A percentile compares a stretch with the other conserved stretches of the same genome.
Conservation (phyloP, 1,140 invertebrate species). For the Halictus rubicundus region DNA sequence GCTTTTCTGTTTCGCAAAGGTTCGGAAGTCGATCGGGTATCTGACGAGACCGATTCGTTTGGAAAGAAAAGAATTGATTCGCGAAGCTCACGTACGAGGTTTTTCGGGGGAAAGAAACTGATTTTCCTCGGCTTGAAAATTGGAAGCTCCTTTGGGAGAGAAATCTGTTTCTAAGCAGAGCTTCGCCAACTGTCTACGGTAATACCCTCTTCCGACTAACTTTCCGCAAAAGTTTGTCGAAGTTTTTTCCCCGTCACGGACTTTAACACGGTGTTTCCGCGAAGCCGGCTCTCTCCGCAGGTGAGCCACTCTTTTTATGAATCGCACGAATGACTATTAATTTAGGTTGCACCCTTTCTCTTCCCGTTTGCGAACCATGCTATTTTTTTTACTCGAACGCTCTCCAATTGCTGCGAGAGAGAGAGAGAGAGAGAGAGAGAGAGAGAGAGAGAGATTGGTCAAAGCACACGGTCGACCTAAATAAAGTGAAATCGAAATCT, state of each 20-base stretch:
- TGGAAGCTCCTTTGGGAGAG: conserved; percentile 33
- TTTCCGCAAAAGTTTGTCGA: conserved; percentile 40
- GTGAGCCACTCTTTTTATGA: background rate
- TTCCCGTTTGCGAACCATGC: background rate
- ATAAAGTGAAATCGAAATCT: conserved; percentile 16
- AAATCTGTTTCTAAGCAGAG: conserved; percentile 46
- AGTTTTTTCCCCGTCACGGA: conserved; percentile 29
- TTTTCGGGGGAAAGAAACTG: conserved; percentile 28
- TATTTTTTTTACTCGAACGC: background rate
- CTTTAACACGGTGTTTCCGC: conserved; percentile 1
- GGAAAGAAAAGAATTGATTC: background rate
- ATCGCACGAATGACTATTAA: conserved; percentile 48
- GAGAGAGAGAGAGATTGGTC: background rate
- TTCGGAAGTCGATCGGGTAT: background rate
- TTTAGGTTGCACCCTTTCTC: conserved; percentile 20
- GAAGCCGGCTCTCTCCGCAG: background rate
- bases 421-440: no score
- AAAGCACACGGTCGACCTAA: conserved; percentile 3
- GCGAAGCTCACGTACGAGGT: no score
- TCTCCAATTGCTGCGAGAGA: no score
- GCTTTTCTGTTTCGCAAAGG: no score
- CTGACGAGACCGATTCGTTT: background rate
- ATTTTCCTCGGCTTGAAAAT: conserved; percentile 51
- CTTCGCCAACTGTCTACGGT: conserved; percentile 34
- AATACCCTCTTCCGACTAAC: conserved; percentile 51